Conservation (phyloP, 2,888 invertebrate species). For the Stenoptilia bipunctidactyla region DNA sequence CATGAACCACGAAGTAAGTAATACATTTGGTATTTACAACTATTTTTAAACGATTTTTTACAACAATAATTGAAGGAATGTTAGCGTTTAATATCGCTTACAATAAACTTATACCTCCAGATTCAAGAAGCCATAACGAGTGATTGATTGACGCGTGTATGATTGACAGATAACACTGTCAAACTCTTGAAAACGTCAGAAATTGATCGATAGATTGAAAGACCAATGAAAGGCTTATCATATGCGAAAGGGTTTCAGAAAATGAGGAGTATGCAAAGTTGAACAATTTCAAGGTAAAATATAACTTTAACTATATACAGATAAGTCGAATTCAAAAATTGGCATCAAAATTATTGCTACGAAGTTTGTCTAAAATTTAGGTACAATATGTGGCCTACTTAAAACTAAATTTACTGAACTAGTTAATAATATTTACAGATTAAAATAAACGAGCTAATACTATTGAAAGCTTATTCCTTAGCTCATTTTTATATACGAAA, state of each 20-base stretch:
- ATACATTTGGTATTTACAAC: not conserved
- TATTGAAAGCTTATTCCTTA: conserved; percentile 33
- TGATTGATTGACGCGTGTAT: too few relatives aligned
- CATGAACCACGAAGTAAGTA: not conserved
- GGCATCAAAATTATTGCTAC: conserved; percentile 67
- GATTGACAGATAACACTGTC: conserved; percentile 26
- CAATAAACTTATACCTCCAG: conserved; percentile 20
- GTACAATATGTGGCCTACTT: conserved; percentile 65
- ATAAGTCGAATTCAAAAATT: conserved; percentile 50
- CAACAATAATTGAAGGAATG: conserved; percentile 43
- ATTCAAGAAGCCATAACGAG: too few relatives aligned
- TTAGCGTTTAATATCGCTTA: conserved; percentile 64
- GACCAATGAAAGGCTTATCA: too few relatives aligned
- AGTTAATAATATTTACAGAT: conserved; percentile 50
- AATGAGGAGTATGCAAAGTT: not conserved
- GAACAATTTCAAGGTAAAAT: conserved; percentile 28
- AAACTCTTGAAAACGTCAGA: conserved; percentile 43
- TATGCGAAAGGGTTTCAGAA: too few relatives aligned
- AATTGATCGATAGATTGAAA: too few relatives aligned
- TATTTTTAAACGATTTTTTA: not conserved
- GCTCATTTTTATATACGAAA: conserved; percentile 57
- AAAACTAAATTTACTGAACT: conserved; percentile 41
- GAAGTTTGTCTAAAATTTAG: conserved; percentile 53
- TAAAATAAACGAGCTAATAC: conserved; percentile 44
- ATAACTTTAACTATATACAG: conserved; percentile 46